These are phyloP conservation scores for Caenorhabditis brenneri DNA, from an alignment of 1,140 invertebrate genomes.

Conservation along the genomic window DNA sequence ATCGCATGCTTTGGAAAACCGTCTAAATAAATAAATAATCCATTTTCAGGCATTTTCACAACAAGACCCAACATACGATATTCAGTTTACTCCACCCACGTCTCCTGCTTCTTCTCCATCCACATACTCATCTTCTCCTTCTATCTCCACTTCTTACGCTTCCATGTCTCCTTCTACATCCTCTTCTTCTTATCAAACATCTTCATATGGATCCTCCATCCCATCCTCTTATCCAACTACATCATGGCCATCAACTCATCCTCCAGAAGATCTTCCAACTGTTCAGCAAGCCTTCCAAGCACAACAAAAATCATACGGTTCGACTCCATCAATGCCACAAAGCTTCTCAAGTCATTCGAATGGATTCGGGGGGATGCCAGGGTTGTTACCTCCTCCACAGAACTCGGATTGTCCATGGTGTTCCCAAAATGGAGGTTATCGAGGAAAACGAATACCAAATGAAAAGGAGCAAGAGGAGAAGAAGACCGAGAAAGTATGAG, in stretches of 20 bases:
- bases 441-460: not conserved
- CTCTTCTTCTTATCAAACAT: not conserved
- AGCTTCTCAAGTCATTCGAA: not conserved
- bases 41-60: not conserved
- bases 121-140: not conserved
- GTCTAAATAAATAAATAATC: not conserved
- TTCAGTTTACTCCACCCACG: not conserved
- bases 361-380: not conserved
- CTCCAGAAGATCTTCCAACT: conserved; percentile 29
- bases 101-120: not conserved
- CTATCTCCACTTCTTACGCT: not conserved
- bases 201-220: not conserved
- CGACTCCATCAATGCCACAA: not conserved
- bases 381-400: not conserved
- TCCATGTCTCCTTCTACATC: not conserved
- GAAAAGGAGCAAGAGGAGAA: not conserved
- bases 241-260: conserved; percentile 16
- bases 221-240: not conserved
- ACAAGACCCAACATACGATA: not conserved
- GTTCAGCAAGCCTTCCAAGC: conserved; percentile 4
- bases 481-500: not conserved
- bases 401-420: conserved; percentile 30
- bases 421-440: not conserved
- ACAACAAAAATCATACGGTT: conserved; percentile 25
- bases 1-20: too few relatives aligned